phyloP scores from a whole-genome alignment of 1,140 invertebrate species.

The Idris sp. region DNA sequence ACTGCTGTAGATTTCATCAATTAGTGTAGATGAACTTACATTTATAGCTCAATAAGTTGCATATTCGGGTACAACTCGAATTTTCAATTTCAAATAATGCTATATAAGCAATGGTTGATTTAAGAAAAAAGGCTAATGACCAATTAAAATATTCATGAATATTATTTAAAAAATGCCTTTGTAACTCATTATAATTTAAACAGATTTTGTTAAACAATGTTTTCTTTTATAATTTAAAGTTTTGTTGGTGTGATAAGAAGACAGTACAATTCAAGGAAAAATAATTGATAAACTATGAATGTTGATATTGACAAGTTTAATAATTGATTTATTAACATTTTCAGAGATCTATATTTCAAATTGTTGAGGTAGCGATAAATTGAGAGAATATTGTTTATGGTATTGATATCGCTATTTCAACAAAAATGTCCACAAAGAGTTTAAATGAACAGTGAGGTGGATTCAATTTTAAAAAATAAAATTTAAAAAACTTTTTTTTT shows the following conservation, averaged over 20 bases:
- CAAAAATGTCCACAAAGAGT: conserved; percentile 7
- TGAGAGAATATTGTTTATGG: not conserved
- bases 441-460: conserved; percentile 15
- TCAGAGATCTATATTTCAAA: conserved; percentile 29
- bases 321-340: conserved; percentile 45
- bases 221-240: not conserved
- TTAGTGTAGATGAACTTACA: conserved; percentile 8
- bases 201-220: too few species aligned
- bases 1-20: conserved; percentile 37
- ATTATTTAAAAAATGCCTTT: too few species aligned
- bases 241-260: conserved; percentile 16
- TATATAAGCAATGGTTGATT: not conserved
- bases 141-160: too few species aligned
- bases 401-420: not conserved
- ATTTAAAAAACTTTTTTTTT: too few species aligned
- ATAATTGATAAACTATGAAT: conserved; percentile 37
- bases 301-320: conserved; percentile 52
- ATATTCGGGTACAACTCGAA: conserved; percentile 1
- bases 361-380: conserved; percentile 1
- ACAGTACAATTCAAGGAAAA: conserved; percentile 40
- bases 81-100: too few species aligned
- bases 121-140: too few species aligned
- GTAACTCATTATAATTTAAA: too few species aligned
- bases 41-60: conserved; percentile 12
- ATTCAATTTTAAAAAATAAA: too few species aligned